These are phyloP conservation scores for Drosophila neonasuta DNA, from an alignment of 2,888 invertebrate species.

Conservation along the genomic window DNA sequence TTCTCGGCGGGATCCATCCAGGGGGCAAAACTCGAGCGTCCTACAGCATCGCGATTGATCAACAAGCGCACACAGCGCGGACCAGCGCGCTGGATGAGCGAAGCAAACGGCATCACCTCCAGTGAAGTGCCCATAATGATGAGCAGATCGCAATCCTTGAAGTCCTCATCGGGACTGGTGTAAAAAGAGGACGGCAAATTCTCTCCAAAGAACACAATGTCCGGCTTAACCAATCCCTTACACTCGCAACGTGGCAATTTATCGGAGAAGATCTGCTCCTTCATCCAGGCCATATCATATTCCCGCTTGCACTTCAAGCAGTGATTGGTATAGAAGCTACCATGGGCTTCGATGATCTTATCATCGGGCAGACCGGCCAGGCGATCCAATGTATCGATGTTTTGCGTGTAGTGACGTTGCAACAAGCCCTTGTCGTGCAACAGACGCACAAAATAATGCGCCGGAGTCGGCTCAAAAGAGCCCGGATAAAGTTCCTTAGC, in stretches of 20 bases:
- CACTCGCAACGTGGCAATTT: slow-evolving; percentile 91
- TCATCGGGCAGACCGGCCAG: slow-evolving; percentile 91
- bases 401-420: slow-evolving; percentile 92
- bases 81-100: slow-evolving; percentile 89
- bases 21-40: slow-evolving; percentile 80
- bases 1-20: slow-evolving; percentile 81
- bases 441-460: slow-evolving; percentile 94
- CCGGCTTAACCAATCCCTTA: slow-evolving; percentile 93
- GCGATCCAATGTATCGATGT: slow-evolving; percentile 96
- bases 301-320: slow-evolving; percentile 89
- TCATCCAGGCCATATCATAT: slow-evolving; percentile 92
- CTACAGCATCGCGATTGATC: slow-evolving; percentile 92
- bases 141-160: slow-evolving; percentile 92
- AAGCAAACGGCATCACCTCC: slow-evolving; percentile 97
- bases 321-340: slow-evolving; percentile 94
- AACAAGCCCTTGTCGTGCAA: slow-evolving; percentile 91
- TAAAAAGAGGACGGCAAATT: slow-evolving; percentile 91
- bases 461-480: slow-evolving; percentile 92
- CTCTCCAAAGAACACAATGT: slow-evolving; percentile 98
- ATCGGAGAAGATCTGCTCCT: slow-evolving; percentile 89
- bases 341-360: slow-evolving; percentile 96
- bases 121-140: slow-evolving; percentile 98
- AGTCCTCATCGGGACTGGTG: slow-evolving; percentile 87
- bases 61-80: slow-evolving; percentile 90
- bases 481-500: slow-evolving; percentile 95